Base-by-base conservation (phyloP, 2,888 invertebrate genomes). In the Choristoneura rosaceana region DNA sequence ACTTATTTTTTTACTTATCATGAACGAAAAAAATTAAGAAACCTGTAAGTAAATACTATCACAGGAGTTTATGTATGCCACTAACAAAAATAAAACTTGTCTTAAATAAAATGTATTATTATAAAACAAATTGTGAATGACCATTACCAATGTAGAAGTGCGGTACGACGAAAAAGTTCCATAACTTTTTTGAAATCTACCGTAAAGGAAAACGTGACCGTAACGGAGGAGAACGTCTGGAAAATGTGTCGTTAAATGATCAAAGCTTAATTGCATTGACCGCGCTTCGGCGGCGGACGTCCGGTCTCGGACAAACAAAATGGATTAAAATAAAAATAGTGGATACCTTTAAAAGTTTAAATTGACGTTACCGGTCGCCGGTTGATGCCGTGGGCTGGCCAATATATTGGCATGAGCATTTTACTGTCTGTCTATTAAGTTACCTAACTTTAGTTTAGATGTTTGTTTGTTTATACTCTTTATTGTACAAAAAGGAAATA, bases 211-310 rank as follows among this genome's bases (percentile, higher is more conserved):
- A 55, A 80, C 76, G 81, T 80, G 81, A 81, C 78, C 78, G 75
- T 64, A 76, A 71, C 75, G 76, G 73, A 81, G 81, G 82, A 84
- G 86, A 84, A 84, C 80, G 82, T 87, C 82, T 83, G 82, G 82
- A 87, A 89, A 89, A 89, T 89, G 87, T 91, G 89, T 90, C 87
- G 86, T 90, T 88, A 90, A 87, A 87, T 87, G 91, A 91, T 91
- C 91, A 91, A 90, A 91, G 90, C 90, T 90, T 92, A 91, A 92
- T 92, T 92, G 90, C 91, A 87, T 90, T 89, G 90, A 88, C 89
- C 89, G 87, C 83, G 87, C 87, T 84, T 83, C 84, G 82, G 79
- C 78, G 79, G 78, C 88, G 91, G 92, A 91, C 76, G 82, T 92
- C 91, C 91, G 89, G 86, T 89, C 89, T 85, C 81, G 81, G 83